phyloP scores from a whole-genome alignment of 2,113 vertebrate genomes.

The Scartelaos histophorus region DNA sequence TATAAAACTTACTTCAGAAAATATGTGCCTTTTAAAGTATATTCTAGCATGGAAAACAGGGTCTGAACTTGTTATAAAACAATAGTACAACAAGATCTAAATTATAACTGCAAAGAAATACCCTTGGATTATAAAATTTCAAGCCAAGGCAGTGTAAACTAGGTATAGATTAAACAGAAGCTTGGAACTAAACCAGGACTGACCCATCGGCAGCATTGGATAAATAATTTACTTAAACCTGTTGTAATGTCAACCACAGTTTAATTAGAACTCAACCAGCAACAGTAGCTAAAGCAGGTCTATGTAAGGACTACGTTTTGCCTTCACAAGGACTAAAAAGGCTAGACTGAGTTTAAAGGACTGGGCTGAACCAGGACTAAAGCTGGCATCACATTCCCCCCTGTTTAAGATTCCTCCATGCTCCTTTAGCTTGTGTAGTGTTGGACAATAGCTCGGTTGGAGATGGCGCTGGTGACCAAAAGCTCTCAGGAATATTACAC shows the following conservation, averaged over 20 bases:
- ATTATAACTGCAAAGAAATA: too few relatives aligned
- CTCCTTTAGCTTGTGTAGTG: constrained; percentile 30
- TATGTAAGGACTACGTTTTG: too few relatives aligned
- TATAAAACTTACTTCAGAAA: not conserved
- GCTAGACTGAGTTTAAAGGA: not conserved
- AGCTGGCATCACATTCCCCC: constrained; percentile 43
- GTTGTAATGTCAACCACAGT: too few relatives aligned
- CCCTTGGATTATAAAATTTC: too few relatives aligned
- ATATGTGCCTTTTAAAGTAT: too few relatives aligned
- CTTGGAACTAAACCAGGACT: too few relatives aligned
- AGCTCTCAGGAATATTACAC: constrained; percentile 75
- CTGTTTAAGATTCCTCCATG: constrained; percentile 62
- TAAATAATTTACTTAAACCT: too few relatives aligned
- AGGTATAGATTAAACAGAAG: too few relatives aligned
- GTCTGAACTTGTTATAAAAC: not conserved
- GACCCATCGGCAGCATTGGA: too few relatives aligned
- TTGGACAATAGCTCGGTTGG: constrained; percentile 70
- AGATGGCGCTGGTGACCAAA: constrained; percentile 45
- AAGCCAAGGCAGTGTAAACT: too few relatives aligned
- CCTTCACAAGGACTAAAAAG: not conserved
- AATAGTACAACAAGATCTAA: not conserved
- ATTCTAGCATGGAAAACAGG: not conserved
- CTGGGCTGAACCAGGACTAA: not conserved
- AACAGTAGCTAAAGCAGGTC: too few relatives aligned
- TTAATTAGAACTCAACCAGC: too few relatives aligned